Base-by-base conservation (phyloP, 2,888 invertebrate genomes). In the Pecten maximus region DNA sequence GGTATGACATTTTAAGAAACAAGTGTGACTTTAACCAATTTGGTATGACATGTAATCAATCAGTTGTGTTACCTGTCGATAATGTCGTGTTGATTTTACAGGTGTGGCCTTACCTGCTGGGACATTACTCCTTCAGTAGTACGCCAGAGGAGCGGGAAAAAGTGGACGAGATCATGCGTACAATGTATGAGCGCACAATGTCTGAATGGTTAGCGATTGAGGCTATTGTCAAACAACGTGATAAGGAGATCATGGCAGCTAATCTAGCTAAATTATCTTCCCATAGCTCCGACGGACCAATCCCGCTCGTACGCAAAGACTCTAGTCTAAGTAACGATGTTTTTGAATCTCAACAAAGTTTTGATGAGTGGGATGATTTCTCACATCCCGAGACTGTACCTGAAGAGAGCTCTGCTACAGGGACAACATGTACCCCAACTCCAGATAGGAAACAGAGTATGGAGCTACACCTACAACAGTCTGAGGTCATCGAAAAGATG, bases 181-280 rank as follows among this genome's bases (percentile, higher is more conserved):
- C 98, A 87, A 98, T 98, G 91, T 99, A 98, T 95, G 99, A 99
- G 97, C 98, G 98, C 10, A 98, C 98, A 0, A 98, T 99, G 98
- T 98, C 99, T 0, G 99, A 99, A 96, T 99, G 99, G 99, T 97
- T 99, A 91, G 98, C 99, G 0, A 98, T 99, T 0, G 99, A 99
- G 96, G 99, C 99, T 0, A 99, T 99, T 92, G 98, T 99, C 0
- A 93, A 96, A 87, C 97, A 97, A 92, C 92, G 96, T 88, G 97
- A 97, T 91, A 96, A 96, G 92, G 97, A 97, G 93, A 98, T 98
- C 87, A 98, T 98, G 92, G 98, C 98, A 0, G 98, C 98, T 16
- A 98, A 98, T 86, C 98, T 98, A 89, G 98, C 98, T 10, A 98
- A 98, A 95, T 97, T 98, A n/a, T 98, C 98, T 90, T 98, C 98